Evolutionary conservation across 23 tunicate species (phyloP), one percentile per base, ranked within the genome.

Genomic region (Trididemnum miniatum): DNA sequence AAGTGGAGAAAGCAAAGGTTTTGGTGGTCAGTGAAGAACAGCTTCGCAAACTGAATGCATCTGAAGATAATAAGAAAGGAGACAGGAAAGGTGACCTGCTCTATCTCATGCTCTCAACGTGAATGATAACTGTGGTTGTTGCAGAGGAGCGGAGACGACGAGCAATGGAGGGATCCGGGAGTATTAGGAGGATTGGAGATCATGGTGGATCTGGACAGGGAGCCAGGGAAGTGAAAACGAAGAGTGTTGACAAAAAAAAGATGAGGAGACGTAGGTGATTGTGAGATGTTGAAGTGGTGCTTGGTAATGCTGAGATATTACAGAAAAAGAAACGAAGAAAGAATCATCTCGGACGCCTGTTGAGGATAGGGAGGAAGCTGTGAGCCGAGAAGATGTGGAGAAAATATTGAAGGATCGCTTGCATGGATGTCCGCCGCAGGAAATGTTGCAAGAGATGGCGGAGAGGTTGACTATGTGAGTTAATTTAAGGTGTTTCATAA

Each of bases 191-290:
- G 36, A 39, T 31, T 3, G 80, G 65, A 3, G 85, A 79, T 33
- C 69, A 82, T 7, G 83, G 86, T 29, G 98, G 98, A 20, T 79
- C 97, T 0, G 95, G 95, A 0, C 66, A 44, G 35, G 90, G 91
- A 27, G 87, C 75, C 24, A 74, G 98, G 23, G 98, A 93, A 65
- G 89, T 88, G 31, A 88, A 88, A 35, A 93, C 93, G 27, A 88
- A 66, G 72, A 93, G 98, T 35, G 75, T 80, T 35, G 98, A 93
- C 81, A 93, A 93, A 38, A 93, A 93, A 71, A 49, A 85, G 71
- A 23, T 88, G 71, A 83, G 89, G 52, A 80, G 87, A 85, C 82
- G 90, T 86, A 62, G 77, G 82, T 76, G 38, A 5, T 67, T 38
- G 35, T n/a, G n/a, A n/a, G n/a, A n/a, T n/a, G n/a, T n/a, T n/a